Evolutionary conservation across 2,113 vertebrate genomes (phyloP), one percentile per base, ranked within the genome.

Genomic region (Galemys pyrenaicus): DNA sequence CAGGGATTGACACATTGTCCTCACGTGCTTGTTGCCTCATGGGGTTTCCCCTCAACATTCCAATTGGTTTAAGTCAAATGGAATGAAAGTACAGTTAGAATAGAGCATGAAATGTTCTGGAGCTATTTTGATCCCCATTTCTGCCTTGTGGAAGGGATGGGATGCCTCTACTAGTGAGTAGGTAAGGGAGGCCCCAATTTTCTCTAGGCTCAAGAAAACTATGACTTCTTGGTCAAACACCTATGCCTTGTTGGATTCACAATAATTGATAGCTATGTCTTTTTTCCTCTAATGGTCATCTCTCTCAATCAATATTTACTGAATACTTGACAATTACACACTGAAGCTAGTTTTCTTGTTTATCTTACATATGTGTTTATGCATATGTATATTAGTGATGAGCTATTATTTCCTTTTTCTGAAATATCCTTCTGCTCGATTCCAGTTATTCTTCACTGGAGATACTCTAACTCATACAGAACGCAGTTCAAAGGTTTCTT

Each of bases 1-100:
- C 83, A 93, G 89, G 60, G 74, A 37, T 84, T 96, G 92, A 93
- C 93, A 94, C 78, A 80, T 70, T 80, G 35, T 80, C 68, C 93
- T 95, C 89, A 80, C 80, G 78, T 95, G 93, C 80, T 64, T 89
- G 41, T 28, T 94, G 80, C 75, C 89, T 96, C 89, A 56, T 96
- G 95, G 93, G 96, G 51, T 91, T 96, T 95, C 44, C 89, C 93
- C 93, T 95, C 41, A n/a, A 32, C 94, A 97, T 97, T 97, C 95
- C 94, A 93, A 6, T 56, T 68, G 83, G 74, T 77, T 83, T 95
- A 80, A 91, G 75, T 87, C 95, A 92, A 82, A 92, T 49, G 89
- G 62, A 84, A 92, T 85, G 85, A 94, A 91, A 91, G 70, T 82
- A 19, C 81, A 91, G 28, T 67, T 65, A 71, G 60, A 71, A 68